Base-by-base conservation (phyloP, 2,888 invertebrate genomes). In the Conchocele bisecta region DNA sequence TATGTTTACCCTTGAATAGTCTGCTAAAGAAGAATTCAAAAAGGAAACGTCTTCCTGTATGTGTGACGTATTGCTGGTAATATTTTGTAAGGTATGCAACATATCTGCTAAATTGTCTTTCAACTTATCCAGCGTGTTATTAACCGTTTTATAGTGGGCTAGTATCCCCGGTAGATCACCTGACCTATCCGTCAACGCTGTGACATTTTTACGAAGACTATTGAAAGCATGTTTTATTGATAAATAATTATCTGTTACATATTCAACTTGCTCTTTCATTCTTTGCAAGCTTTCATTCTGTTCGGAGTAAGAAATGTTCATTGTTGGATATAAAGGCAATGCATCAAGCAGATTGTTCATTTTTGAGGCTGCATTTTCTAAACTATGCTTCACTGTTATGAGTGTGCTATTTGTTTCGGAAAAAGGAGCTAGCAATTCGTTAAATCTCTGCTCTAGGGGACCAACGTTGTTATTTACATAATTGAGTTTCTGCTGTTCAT, bases 381-480 rank as follows among this genome's bases (percentile, higher is more conserved):
- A 28, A 20, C 31, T 39, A 3, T 39, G 42, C 3, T 31, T 24
- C 15, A 60, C 57, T 20, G 20, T 41, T 15, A 15, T 2, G 17
- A 71, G 37, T 11, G 48, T 54, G 13, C n/a, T 13, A 20, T 50
- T 37, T 41, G 73, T 33, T n/a, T 46, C 41, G 13, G 50, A n/a
- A 3, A 71, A 17, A 0, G 56, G 54, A 28, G 24, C n/a, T 44
- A 31, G 44, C 13, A 74, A 9, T 13, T n/a, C n/a, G 20, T 50
- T 33, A 24, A 64, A 39, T 48, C 60, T 68, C 29, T 41, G 26
- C 2, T 59, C 56, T n/a, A 74, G 28, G 20, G 31, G 35, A 15
- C 68, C 65, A 26, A 59, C 29, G 35, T 74, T 65, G 29, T 66
- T 66, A 20, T 58, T 46, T 5, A 75, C 33, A 41, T 63, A 75